A percentile compares a stretch with the other conserved stretches of the same genome.
Conservation (phyloP, 2,888 invertebrate species). For the Rhynchonema sp. region DNA sequence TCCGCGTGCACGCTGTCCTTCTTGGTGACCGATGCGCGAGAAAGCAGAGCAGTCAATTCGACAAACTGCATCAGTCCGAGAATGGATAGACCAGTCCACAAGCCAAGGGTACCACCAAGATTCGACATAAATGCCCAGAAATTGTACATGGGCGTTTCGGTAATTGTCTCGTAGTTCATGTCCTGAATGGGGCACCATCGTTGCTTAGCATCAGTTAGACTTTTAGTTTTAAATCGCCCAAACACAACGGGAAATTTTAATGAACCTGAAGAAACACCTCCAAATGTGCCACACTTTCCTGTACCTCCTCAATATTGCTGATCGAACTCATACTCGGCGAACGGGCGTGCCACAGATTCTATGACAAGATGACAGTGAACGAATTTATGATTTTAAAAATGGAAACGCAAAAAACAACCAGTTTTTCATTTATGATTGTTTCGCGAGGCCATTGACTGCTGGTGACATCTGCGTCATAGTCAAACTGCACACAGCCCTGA, state of each 20-base stretch:
- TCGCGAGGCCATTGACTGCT: background rate
- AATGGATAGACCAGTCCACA: background rate
- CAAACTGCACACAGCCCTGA: background rate
- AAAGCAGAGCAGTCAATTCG: background rate
- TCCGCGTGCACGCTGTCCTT: no score
- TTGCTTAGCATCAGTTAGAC: background rate
- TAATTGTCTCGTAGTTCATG: background rate
- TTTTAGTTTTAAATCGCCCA: background rate
- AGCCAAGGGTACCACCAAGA: background rate
- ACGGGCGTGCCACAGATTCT: background rate
- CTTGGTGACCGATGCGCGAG: no score
- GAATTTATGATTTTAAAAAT: no score
- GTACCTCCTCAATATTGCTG: background rate
- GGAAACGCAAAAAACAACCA: no score
- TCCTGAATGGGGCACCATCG: background rate
- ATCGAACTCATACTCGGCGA: background rate
- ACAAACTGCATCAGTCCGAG: background rate
- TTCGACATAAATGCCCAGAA: background rate
- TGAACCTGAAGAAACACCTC: background rate
- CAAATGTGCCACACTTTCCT: background rate
- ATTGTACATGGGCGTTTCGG: background rate
- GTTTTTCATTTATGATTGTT: background rate
- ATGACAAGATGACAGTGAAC: background rate
- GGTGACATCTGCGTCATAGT: background rate
- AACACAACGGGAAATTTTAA: background rate